phyloP scores from a whole-genome alignment of 2,113 vertebrate species.

The Butastur rufipennis region DNA sequence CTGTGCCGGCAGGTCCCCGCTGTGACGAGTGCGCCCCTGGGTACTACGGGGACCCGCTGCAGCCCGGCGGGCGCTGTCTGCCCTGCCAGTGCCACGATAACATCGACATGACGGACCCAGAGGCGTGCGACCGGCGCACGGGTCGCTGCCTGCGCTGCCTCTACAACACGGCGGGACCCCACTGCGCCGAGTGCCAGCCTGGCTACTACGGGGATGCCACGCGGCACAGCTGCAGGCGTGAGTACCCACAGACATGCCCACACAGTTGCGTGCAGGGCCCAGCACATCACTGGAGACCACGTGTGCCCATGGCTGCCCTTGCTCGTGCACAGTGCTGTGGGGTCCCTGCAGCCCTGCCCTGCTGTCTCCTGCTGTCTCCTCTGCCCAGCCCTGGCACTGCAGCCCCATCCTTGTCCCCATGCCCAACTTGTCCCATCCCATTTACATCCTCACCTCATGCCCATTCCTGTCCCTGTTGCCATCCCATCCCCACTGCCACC shows the following conservation, averaged over 20 bases:
- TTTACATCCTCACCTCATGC: neutral
- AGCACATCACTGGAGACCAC: rapidly evolving
- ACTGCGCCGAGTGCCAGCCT: conserved; percentile 82
- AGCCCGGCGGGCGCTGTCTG: conserved; percentile 83
- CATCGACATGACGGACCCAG: conserved; percentile 84
- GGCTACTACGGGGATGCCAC: conserved; percentile 89
- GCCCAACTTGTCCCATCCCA: neutral
- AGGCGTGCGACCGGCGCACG: conserved; percentile 81
- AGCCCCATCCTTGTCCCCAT: neutral
- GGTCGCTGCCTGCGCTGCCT: conserved; percentile 89
- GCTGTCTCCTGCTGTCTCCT: neutral
- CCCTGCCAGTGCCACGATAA: conserved; percentile 91
- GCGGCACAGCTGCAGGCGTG: conserved; percentile 88
- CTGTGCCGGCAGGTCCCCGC: conserved; percentile 74
- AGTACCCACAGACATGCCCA: conserved; percentile 37
- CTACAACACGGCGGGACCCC: conserved; percentile 87
- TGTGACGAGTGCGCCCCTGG: conserved; percentile 94
- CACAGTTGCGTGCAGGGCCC: neutral
- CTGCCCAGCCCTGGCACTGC: neutral
- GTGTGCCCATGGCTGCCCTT: neutral
- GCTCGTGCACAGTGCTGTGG: neutral
- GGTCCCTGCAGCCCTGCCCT: neutral
- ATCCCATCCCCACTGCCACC: neutral
- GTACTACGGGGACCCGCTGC: conserved; percentile 89
- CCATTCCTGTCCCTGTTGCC: neutral